phyloP scores from a whole-genome alignment of 2,797 vertebrate genomes.

The Saxicola maurus region DNA sequence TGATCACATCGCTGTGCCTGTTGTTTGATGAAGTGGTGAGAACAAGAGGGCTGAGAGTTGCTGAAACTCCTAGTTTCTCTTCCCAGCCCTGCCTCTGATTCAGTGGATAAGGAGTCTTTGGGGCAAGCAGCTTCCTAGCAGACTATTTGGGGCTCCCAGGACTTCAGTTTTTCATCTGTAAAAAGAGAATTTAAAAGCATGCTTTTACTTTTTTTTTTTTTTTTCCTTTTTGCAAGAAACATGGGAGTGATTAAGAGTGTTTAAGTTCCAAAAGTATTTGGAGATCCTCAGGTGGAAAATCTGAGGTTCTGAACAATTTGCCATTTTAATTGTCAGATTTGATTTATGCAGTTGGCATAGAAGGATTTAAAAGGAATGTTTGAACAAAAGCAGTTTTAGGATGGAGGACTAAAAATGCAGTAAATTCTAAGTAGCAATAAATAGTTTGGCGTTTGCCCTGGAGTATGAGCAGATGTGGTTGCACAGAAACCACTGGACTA shows the following conservation, averaged over 20 bases:
- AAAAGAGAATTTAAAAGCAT: neutral
- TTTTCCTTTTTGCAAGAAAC: neutral
- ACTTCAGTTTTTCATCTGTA: neutral
- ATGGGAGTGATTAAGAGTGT: neutral
- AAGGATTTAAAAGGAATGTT: constrained; percentile 43
- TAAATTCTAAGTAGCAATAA: constrained; percentile 56
- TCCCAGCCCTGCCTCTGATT: constrained; percentile 10
- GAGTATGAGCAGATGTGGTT: constrained; percentile 42
- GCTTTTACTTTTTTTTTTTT: neutral
- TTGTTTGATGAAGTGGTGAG: constrained; percentile 42
- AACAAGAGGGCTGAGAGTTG: constrained; percentile 37
- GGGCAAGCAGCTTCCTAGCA: neutral
- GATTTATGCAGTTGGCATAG: constrained; percentile 25
- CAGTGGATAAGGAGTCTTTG: neutral
- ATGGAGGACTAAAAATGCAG: constrained; percentile 14
- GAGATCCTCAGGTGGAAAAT: constrained; percentile 26
- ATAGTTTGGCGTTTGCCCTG: constrained; percentile 11
- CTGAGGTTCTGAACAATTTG: neutral
- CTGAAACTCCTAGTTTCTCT: constrained; percentile 23
- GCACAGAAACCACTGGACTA: constrained; percentile 14
- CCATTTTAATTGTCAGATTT: constrained; percentile 42
- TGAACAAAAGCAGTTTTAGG: constrained; percentile 18
- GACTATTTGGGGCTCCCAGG: neutral
- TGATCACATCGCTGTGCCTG: constrained; percentile 24
- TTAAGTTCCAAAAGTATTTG: neutral